Evolutionary conservation across 2,888 invertebrate species (phyloP), one percentile per base, ranked within the genome.

Genomic region (Rhingia rostrata): DNA sequence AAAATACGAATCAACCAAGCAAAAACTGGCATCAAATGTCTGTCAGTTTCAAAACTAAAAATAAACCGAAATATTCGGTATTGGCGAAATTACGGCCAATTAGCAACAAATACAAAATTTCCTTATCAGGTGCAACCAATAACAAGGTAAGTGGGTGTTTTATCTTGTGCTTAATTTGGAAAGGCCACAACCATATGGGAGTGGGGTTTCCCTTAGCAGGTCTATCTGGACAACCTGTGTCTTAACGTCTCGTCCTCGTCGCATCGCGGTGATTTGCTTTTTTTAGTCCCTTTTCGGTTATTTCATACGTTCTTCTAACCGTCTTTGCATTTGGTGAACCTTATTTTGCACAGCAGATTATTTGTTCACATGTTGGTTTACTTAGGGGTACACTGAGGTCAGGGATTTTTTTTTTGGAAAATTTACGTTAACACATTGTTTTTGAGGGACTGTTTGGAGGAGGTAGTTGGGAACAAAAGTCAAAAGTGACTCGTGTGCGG

Each of bases 31-130:
- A 63, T 67, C 85, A 66, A 77, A 85, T 85, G 85, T 85, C 85
- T 81, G 85, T 77, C 77, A 85, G 75, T 77, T 72, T 72, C 39
- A 85, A 85, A 66, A 49, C 75, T 72, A 85, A 81, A 85, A 81
- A 79, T 81, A 85, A 85, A 75, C 85, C 85, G 85, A 85, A 77
- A 66, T 56, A 74, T 81, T 85, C 85, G 85, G 85, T 85, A 22
- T 85, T 85, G 85, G 81, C 80, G 6, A 77, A 85, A 75, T 58
- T 80, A 61, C 43, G 84, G 66, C 84, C 84, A 84, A 75, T 80
- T 66, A 84, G 74, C 74, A 84, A 72, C 58, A 84, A 80, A 84
- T 80, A 79, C 64, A 84, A 75, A 80, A 56, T 70, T 33, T 61
- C 49, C 7, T 4, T 30, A 49, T 49, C 84, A 64, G 53, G 66